Conservation (phyloP, 2,888 invertebrate species). For the Erynnis tages region DNA sequence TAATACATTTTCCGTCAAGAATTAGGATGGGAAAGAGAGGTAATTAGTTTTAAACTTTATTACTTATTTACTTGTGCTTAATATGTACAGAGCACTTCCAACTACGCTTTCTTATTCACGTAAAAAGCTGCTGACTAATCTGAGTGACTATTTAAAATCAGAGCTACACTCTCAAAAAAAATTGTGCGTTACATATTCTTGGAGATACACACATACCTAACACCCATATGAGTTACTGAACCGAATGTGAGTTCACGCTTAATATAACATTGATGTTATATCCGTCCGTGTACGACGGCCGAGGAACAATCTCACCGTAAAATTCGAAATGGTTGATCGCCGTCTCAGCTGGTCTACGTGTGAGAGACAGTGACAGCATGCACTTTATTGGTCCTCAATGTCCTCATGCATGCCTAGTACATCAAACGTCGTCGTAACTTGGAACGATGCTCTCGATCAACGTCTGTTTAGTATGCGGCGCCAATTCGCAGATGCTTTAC, state of each 20-base stretch:
- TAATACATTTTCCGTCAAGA: too few species aligned
- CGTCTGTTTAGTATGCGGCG: constrained; percentile 31
- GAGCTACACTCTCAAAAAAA: too few species aligned
- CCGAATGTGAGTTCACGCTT: constrained; percentile 7
- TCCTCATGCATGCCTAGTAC: not conserved
- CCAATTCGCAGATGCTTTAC: constrained; percentile 30
- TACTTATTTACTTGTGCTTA: too few species aligned
- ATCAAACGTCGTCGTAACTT: constrained; percentile 5
- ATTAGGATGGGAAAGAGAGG: too few species aligned
- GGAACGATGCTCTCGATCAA: constrained; percentile 4
- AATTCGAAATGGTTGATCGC: constrained; percentile 19
- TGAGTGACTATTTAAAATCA: too few species aligned
- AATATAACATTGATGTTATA: constrained; percentile 15
- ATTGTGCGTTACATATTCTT: too few species aligned
- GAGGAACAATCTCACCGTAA: constrained; percentile 11
- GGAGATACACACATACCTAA: too few species aligned
- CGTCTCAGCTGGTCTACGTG: constrained; percentile 2
- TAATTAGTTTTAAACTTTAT: too few species aligned
- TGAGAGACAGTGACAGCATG: constrained; percentile 11
- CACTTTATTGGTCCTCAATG: not conserved
- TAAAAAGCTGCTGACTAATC: too few species aligned
- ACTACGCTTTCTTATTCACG: too few species aligned
- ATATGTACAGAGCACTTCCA: too few species aligned
- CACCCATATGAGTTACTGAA: constrained; percentile 7
- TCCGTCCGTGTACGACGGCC: constrained; percentile 5